Conservation (phyloP, 2,797 vertebrate genomes). For the Manis pentadactyla region DNA sequence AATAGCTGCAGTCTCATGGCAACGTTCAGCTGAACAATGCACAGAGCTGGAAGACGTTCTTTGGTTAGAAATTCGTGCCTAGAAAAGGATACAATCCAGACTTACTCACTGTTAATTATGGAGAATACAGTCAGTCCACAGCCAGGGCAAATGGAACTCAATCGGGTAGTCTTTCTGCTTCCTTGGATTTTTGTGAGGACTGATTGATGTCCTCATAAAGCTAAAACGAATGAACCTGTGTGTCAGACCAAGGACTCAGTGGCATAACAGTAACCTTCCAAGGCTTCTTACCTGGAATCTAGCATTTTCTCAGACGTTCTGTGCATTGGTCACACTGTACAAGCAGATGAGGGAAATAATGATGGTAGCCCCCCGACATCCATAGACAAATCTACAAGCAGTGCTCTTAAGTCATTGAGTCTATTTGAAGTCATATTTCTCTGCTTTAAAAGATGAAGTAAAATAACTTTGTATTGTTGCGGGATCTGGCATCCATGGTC, state of each 20-base stretch:
- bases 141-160: not conserved
- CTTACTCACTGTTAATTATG: not conserved
- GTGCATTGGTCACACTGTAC: not conserved
- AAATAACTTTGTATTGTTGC: not conserved
- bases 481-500: too few species aligned
- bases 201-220: not conserved
- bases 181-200: not conserved
- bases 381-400: not conserved
- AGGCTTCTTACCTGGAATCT: not conserved
- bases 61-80: not conserved
- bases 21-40: not conserved
- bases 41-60: not conserved
- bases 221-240: not conserved
- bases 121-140: not conserved
- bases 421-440: not conserved
- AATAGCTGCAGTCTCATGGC: slow-evolving; percentile 61
- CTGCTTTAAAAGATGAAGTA: not conserved
- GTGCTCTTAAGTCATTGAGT: not conserved
- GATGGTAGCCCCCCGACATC: accelerated
- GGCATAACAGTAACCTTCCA: not conserved
- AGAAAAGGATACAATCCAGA: not conserved
- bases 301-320: not conserved
- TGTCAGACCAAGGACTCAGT: accelerated
- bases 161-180: accelerated
- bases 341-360: not conserved